These are phyloP conservation scores for Eulemur albifrons DNA, from an alignment of 2,797 vertebrate genomes.

Conservation along the genomic window DNA sequence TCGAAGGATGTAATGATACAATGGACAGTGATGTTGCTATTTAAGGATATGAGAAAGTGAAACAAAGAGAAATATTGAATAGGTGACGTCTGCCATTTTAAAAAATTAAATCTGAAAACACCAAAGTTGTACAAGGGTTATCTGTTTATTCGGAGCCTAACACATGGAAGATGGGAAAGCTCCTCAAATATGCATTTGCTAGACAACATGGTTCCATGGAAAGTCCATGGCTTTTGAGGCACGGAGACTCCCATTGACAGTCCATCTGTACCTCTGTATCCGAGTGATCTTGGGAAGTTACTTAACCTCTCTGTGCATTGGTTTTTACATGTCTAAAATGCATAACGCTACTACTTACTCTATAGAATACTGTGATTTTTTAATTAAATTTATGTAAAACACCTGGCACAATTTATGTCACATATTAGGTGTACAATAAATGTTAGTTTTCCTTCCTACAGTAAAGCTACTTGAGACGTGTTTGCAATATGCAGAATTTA, in stretches of 20 bases:
- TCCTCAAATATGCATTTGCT: not conserved
- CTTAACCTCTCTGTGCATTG: not conserved
- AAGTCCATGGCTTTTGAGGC: not conserved
- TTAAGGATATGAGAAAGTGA: not conserved
- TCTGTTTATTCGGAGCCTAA: not conserved
- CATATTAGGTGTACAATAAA: not conserved
- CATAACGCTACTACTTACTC: not conserved
- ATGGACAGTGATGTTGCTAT: not conserved
- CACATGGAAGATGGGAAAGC: not conserved
- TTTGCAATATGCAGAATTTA: not conserved
- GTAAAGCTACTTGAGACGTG: not conserved
- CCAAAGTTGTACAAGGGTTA: not conserved
- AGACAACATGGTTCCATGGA: not conserved
- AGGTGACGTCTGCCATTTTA: not conserved
- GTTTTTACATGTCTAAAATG: not conserved
- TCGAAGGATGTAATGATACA: not conserved
- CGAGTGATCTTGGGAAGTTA: not conserved
- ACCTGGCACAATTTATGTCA: not conserved
- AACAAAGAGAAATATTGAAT: not conserved
- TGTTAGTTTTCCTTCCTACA: not conserved
- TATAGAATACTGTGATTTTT: not conserved
- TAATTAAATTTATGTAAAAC: not conserved
- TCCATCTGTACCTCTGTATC: not conserved
- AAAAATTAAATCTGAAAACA: not conserved
- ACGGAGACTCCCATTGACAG: not conserved